Evolutionary conservation across 2,888 invertebrate genomes (phyloP).

Genomic region (Trissolcus brochymenae): DNA sequence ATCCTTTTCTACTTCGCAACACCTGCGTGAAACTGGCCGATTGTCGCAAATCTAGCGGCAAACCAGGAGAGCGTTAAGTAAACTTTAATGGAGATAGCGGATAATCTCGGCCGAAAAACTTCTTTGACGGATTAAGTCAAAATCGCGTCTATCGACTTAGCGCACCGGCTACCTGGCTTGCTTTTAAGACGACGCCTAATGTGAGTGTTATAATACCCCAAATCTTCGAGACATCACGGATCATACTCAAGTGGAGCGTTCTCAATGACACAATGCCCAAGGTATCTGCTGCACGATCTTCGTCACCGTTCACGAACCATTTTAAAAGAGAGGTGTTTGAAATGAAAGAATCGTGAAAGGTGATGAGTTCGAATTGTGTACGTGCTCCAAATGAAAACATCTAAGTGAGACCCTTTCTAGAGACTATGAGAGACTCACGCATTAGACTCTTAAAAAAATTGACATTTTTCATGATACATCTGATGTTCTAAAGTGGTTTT

Average conservation of each 20-base stretch:
- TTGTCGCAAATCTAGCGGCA: slow-evolving; percentile 46
- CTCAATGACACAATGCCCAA: slow-evolving; percentile 42
- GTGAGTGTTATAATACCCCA: slow-evolving; percentile 67
- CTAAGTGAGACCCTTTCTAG: background rate
- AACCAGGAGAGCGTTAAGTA: slow-evolving; percentile 75
- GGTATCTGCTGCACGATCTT: slow-evolving; percentile 59
- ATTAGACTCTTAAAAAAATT: too few relatives aligned
- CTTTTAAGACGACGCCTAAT: slow-evolving; percentile 61
- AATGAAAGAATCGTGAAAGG: slow-evolving; percentile 17
- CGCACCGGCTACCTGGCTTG: slow-evolving; percentile 57
- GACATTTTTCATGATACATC: too few relatives aligned
- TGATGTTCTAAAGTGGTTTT: too few relatives aligned
- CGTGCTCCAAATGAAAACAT: slow-evolving; percentile 27
- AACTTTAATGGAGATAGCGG: slow-evolving; percentile 76
- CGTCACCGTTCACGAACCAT: slow-evolving; percentile 36
- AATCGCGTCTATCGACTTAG: slow-evolving; percentile 70
- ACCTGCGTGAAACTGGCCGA: slow-evolving; percentile 42
- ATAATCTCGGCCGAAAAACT: slow-evolving; percentile 71
- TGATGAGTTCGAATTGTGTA: slow-evolving; percentile 27
- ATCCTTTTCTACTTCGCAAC: slow-evolving; percentile 37
- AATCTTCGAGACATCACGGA: slow-evolving; percentile 52
- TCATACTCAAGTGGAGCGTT: slow-evolving; percentile 54
- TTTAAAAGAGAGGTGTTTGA: slow-evolving; percentile 27
- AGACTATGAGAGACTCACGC: too few relatives aligned
- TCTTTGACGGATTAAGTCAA: slow-evolving; percentile 75